Base-by-base conservation (phyloP, 2,113 vertebrate genomes). In the Orientallactaga bullata region DNA sequence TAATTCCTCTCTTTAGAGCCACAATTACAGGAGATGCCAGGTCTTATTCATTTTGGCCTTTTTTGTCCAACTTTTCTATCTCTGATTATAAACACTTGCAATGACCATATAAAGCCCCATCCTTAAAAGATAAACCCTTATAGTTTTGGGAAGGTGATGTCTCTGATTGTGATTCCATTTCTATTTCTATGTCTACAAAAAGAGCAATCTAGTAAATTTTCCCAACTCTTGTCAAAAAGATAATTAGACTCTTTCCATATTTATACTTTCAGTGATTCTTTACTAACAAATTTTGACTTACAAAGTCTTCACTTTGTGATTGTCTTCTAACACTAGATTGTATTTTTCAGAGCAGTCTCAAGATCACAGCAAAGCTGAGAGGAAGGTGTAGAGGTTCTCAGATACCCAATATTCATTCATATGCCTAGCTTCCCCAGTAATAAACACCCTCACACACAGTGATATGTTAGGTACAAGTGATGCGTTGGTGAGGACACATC, bases 21-120 rank as follows among this genome's bases (percentile, higher is more conserved):
- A 39, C 91, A 79, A 20, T 96, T 93, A 96, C 96, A 95, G 66
- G 86, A n/a, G 58, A 95, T 90, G 87, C 91, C 71, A 96, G 82
- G 35, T 28, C 93, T 87, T 97, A 1, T 96, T 97, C 95, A 89
- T 86, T 97, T 97, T 32, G 92, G 73, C 82, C 97, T 97, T 96
- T 96, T 97, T 97, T 95, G 80, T 97, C 84, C 90, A 95, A 28
- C 90, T 97, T 96, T 93, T 94, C 85, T 78, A 96, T 94, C 96
- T 91, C 93, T 90, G 37, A 94, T 95, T 92, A 61, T 89, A 97
- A 97, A 81, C 78, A 94, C 32, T 88, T 93, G 10, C 35, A 30
- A 87, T 90, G 96, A 93, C 94, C 93, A 91, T 97, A 95, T 93
- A 98, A 82, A 93, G 88, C 12, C 68, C 95, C 94, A 10, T 96